Percentiles rank a stretch among this genome's conserved stretches.
Evolutionary conservation across 2,113 vertebrate genomes (phyloP).

Genomic region (Tupaia chinensis): DNA sequence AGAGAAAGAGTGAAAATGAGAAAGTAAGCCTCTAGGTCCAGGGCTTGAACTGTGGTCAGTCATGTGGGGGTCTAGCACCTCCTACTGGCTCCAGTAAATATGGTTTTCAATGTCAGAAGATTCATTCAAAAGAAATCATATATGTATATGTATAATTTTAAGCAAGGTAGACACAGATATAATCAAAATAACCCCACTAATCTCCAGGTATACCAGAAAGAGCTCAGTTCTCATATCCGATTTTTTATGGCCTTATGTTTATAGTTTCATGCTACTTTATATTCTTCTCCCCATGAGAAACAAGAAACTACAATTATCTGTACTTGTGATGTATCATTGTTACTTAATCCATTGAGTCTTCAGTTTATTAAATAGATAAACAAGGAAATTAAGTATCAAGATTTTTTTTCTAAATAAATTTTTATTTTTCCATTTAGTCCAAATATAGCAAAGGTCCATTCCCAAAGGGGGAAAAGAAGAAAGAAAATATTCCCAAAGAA

Average conservation of each 20-base stretch:
- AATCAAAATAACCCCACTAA: neutral
- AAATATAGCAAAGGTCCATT: slow-evolving; percentile 45
- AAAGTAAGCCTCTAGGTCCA: too few species aligned
- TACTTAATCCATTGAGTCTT: slow-evolving; percentile 1
- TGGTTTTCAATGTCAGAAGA: neutral
- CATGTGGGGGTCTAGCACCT: too few species aligned
- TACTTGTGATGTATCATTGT: neutral
- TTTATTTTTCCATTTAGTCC: slow-evolving; percentile 32
- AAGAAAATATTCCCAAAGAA: neutral
- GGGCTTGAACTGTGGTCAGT: too few species aligned
- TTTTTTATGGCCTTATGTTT: neutral
- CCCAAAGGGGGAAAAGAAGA: neutral
- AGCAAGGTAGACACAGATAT: neutral
- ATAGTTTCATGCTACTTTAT: neutral
- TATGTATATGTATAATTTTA: neutral
- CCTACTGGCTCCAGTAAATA: neutral
- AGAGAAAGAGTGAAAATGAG: too few species aligned
- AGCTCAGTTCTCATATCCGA: neutral
- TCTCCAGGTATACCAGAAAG: neutral
- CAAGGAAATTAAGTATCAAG: slow-evolving; percentile 31
- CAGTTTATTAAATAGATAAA: slow-evolving; percentile 43
- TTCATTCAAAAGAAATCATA: neutral
- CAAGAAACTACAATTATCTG: neutral
- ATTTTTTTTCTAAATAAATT: slow-evolving; percentile 30
- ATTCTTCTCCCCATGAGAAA: neutral